phyloP scores from a whole-genome alignment of 2,888 invertebrate species.

The Scrobipalpa atriplicella region DNA sequence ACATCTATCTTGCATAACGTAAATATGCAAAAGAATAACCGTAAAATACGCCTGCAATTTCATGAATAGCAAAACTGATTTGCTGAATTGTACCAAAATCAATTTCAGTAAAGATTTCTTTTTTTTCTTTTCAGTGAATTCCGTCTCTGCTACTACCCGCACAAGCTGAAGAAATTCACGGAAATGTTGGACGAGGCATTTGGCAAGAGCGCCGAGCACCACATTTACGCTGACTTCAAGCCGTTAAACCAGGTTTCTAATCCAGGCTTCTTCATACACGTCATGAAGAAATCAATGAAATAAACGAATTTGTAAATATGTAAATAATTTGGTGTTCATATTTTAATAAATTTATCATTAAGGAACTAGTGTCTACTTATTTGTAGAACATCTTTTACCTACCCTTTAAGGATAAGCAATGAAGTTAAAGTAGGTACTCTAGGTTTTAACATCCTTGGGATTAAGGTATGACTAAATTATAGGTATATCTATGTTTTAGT shows the following conservation, averaged over 20 bases:
- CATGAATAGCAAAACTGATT: not conserved
- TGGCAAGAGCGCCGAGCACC: slow-evolving; percentile 84
- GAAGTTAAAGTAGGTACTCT: too few relatives aligned
- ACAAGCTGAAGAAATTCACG: slow-evolving; percentile 88
- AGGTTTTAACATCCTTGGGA: too few relatives aligned
- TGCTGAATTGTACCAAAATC: not conserved
- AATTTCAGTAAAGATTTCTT: too few relatives aligned
- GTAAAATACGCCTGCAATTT: not conserved
- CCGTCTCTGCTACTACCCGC: slow-evolving; percentile 94
- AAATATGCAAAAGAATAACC: too few relatives aligned
- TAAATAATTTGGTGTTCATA: not conserved
- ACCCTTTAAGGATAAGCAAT: too few relatives aligned
- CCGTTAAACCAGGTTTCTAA: slow-evolving; percentile 82
- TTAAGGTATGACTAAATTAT: too few relatives aligned
- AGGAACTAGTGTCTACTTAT: not conserved
- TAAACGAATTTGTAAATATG: not conserved
- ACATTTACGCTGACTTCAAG: slow-evolving; percentile 92
- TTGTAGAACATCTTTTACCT: not conserved
- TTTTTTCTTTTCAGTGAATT: slow-evolving; percentile 85
- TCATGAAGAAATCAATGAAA: slow-evolving; percentile 84
- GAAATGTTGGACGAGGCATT: slow-evolving; percentile 88
- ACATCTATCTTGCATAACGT: too few relatives aligned
- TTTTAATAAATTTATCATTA: not conserved
- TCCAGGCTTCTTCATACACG: slow-evolving; percentile 94
- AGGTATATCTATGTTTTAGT: too few relatives aligned